phyloP scores from a whole-genome alignment of 1,140 invertebrate species.

The Lamellibrachia luymesi region DNA sequence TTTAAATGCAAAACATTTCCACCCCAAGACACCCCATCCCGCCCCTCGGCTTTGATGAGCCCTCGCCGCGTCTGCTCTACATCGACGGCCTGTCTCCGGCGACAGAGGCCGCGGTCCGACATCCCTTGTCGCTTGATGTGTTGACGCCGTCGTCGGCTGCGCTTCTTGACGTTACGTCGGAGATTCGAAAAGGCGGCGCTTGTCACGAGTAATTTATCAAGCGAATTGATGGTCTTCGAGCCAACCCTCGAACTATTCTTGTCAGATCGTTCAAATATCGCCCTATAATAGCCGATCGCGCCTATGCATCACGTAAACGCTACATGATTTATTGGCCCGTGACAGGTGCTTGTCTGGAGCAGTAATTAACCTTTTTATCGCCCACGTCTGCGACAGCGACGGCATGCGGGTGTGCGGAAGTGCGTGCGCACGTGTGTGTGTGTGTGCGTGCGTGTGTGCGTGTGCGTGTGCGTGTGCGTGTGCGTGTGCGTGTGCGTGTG shows the following conservation, averaged over 20 bases:
- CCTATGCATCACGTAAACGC: background rate
- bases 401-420: background rate
- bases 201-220: background rate
- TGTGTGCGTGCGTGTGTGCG: background rate
- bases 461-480: background rate
- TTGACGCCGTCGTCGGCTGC: background rate
- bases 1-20: conserved; percentile 1
- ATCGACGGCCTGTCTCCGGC: background rate
- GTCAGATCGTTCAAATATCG: background rate
- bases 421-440: background rate
- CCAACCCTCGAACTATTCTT: background rate
- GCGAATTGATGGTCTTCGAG: background rate
- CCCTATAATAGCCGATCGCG: background rate
- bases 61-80: background rate
- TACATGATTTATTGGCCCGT: background rate
- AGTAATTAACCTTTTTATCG: background rate
- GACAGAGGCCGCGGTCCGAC: background rate
- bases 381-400: background rate
- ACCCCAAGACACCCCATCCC: background rate
- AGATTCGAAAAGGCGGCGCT: background rate
- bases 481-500: background rate
- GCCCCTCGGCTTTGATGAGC: background rate
- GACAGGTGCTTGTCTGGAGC: background rate
- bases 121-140: background rate
- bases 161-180: background rate